Conservation (phyloP, 2,797 vertebrate genomes). For the Rhinichthys osculus region DNA sequence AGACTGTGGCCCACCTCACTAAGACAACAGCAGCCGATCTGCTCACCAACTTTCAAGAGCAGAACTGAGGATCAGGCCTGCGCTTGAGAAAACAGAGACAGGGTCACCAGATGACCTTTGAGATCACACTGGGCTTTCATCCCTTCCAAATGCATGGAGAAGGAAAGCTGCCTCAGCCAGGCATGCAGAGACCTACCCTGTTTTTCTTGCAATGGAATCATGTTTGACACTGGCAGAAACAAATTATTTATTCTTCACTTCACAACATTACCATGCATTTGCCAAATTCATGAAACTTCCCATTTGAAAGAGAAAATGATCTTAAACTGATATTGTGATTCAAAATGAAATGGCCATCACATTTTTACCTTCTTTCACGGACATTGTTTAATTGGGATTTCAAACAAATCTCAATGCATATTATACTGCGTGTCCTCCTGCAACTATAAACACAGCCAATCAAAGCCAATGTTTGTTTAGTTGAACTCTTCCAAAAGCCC, state of each 20-base stretch:
- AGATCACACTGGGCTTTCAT: constrained; percentile 79
- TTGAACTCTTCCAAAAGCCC: constrained; percentile 15
- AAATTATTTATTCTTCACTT: constrained; percentile 42
- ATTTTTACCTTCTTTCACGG: constrained; percentile 5
- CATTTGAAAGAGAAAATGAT: not conserved
- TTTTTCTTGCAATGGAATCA: constrained; percentile 78
- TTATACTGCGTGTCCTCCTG: constrained; percentile 24
- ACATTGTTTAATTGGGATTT: constrained; percentile 33
- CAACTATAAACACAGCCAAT: constrained; percentile 67
- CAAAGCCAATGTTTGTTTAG: constrained; percentile 30
- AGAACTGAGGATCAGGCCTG: constrained; percentile 70
- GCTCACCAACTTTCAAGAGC: constrained; percentile 71
- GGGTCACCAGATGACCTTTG: constrained; percentile 70
- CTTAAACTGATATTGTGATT: not conserved
- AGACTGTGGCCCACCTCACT: constrained; percentile 74
- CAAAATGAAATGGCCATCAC: constrained; percentile 23
- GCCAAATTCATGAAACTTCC: constrained; percentile 15
- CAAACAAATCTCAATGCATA: constrained; percentile 17
- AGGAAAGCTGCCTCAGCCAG: constrained; percentile 60
- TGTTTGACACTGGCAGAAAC: constrained; percentile 68
- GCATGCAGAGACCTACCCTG: constrained; percentile 64
- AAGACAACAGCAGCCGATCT: constrained; percentile 78
- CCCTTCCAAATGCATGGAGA: constrained; percentile 65
- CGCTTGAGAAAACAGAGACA: constrained; percentile 77
- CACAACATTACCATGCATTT: constrained; percentile 9